Base-by-base conservation (phyloP, 2,113 vertebrate species). In the Amblyornis subalaris region DNA sequence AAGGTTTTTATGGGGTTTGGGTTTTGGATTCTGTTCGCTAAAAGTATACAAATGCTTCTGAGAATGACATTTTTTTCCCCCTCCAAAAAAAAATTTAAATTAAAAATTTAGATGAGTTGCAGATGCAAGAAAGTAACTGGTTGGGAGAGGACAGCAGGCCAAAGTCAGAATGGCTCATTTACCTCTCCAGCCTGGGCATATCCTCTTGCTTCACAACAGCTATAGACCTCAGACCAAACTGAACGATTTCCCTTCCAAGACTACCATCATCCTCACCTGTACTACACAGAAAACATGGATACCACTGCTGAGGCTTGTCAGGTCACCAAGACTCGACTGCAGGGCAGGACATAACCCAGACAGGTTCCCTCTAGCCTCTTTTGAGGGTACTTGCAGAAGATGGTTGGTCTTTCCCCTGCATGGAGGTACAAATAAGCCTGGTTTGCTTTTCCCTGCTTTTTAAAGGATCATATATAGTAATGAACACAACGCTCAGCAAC, bases 41-140 rank as follows among this genome's bases (percentile, higher is more conserved):
- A 9, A 66, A 90, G 50, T 80, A 82, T 44, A 93, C 48, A 79
- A 89, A 69, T 13, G 35, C 14, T 85, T 90, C 51, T 50, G 50
- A 91, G 90, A 88, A 91, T 44, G 38, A 79, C 38, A n/a, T 91
- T 78, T 75, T 62, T 88, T 82, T 69, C 3, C 16, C 7, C 28
- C 44, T 51, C 14, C 7, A 62, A 84, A 76, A 85, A 51, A 69
- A 88, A 66, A 65, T 48, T 25, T 2, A 64, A 91, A 91, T 91
- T 66, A 77, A 90, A 91, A 88, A 70, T 90, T 19, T 73, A 85
- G 67, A 95, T 88, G 85, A 90, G 33, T 88, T 86, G 38, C 83
- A 95, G 90, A 88, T 92, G 79, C 72, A 73, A 90, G 69, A 77
- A 95, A 50, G 14, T 60, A 74, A 77, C 21, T 35, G 60, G 33